phyloP scores from a whole-genome alignment of 30 jellyfish, hydroid and myxozoan genomes.

The Chironex yamaguchii region DNA sequence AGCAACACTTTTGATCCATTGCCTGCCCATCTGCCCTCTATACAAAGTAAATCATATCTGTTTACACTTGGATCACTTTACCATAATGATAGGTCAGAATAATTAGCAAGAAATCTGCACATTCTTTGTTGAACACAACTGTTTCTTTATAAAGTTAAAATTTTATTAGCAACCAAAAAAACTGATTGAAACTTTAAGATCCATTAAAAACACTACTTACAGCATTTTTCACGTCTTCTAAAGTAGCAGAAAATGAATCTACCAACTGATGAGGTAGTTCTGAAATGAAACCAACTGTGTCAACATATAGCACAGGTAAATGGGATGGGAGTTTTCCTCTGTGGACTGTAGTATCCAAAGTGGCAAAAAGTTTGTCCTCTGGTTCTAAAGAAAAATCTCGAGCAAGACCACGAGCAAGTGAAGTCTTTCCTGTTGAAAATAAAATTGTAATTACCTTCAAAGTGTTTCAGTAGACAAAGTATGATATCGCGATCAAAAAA shows the following conservation, averaged over 20 bases:
- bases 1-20: no score
- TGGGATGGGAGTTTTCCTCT: constrained; percentile 96
- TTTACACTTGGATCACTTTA: no score
- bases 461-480: no score
- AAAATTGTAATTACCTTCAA: no score
- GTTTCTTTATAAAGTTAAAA: background rate
- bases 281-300: constrained; percentile 95
- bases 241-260: constrained; percentile 93
- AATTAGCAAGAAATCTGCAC: no score
- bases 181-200: background rate
- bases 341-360: constrained; percentile 96
- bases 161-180: background rate
- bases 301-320: constrained; percentile 75
- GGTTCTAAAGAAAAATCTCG: constrained; percentile 84
- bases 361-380: constrained; percentile 93
- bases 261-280: constrained; percentile 97
- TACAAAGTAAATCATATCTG: no score
- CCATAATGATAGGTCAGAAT: no score
- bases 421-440: constrained; percentile 99
- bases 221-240: constrained; percentile 90
- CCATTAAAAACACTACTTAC: constrained; percentile 65
- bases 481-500: no score
- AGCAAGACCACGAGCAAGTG: constrained; percentile 88
- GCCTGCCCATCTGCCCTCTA: no score
- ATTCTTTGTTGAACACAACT: background rate